Percentiles rank a stretch among this genome's conserved stretches.
phyloP scores from a whole-genome alignment of 2,797 vertebrate genomes.

The Dicrostonyx torquatus region DNA sequence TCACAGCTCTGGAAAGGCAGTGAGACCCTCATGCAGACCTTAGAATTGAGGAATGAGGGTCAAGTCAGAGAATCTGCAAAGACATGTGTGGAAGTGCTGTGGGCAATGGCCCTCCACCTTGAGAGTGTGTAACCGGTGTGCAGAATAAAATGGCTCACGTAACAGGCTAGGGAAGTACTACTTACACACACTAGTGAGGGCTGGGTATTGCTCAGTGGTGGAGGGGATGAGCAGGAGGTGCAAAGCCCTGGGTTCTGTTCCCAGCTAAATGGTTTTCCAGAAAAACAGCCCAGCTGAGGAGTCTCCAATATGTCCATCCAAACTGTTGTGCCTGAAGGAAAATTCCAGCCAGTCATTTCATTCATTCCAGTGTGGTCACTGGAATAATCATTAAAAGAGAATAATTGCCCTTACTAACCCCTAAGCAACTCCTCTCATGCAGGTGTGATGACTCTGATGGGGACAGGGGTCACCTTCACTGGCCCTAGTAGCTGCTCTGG shows the following conservation, averaged over 20 bases:
- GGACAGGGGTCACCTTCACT: not conserved
- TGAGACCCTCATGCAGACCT: too few relatives aligned
- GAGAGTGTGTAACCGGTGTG: not conserved
- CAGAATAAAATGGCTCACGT: not conserved
- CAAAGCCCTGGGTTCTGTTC: not conserved
- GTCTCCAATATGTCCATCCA: not conserved
- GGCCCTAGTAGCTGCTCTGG: not conserved
- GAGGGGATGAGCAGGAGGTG: not conserved
- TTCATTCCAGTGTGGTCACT: not conserved
- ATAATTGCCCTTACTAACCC: not conserved
- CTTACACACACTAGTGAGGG: not conserved
- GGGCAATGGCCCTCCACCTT: not conserved
- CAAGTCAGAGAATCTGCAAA: too few relatives aligned
- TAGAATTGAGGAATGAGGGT: not conserved
- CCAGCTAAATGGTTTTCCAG: not conserved
- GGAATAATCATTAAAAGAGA: not conserved
- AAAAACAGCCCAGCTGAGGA: not conserved
- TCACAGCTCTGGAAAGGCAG: not conserved
- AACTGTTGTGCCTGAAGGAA: conserved; percentile 15
- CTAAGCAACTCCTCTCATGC: not conserved
- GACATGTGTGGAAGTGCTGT: not conserved
- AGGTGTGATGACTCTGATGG: conserved; percentile 58
- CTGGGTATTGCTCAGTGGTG: not conserved
- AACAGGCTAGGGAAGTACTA: not conserved
- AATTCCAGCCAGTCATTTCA: not conserved